phyloP scores from a whole-genome alignment of 1,140 invertebrate species.

The Yoshiicerus persimilis region DNA sequence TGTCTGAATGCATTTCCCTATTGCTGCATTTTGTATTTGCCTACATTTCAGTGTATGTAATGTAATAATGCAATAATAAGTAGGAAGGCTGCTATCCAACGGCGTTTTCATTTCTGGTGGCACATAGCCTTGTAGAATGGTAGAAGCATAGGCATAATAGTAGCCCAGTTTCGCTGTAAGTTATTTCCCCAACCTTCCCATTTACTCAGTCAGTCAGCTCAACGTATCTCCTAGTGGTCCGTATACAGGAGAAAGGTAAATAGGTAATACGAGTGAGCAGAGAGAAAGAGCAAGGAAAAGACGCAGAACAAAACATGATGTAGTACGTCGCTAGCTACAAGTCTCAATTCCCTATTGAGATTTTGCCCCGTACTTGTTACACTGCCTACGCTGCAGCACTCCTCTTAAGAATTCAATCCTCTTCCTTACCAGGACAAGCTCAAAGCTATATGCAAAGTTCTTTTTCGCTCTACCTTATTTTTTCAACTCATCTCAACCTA shows the following conservation, averaged over 20 bases:
- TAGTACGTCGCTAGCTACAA: background rate
- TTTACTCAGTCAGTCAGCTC: background rate
- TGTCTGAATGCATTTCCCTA: background rate
- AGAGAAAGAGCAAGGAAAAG: background rate
- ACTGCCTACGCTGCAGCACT: background rate
- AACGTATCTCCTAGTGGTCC: background rate
- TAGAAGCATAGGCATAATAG: background rate
- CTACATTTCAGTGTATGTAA: background rate
- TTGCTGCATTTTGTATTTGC: background rate
- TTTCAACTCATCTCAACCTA: background rate
- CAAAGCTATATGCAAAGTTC: background rate
- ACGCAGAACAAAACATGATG: conserved; percentile 12
- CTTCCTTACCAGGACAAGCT: background rate
- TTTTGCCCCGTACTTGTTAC: background rate
- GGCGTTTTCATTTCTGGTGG: background rate
- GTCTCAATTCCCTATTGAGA: conserved; percentile 8
- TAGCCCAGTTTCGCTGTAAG: background rate
- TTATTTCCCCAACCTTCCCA: background rate
- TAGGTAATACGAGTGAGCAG: background rate
- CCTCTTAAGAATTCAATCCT: background rate
- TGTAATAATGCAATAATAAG: background rate
- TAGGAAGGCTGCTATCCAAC: background rate
- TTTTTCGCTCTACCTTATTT: background rate
- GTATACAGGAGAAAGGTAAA: background rate
- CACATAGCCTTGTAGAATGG: background rate